Base-by-base conservation (phyloP, 2,797 vertebrate species). In the Menidia menidia region DNA sequence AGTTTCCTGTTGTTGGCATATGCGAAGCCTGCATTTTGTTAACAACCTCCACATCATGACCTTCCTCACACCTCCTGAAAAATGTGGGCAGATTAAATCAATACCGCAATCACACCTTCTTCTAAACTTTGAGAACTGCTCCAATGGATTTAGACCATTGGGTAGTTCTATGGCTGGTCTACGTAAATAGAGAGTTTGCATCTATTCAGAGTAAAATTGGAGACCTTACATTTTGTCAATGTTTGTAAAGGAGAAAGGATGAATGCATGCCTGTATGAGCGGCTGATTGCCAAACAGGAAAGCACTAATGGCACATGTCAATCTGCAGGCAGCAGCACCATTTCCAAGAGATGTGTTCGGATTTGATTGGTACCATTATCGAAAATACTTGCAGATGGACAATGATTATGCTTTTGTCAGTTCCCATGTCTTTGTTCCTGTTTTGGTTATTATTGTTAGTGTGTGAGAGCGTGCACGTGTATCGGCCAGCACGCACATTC, bases 321-420 rank as follows among this genome's bases (percentile, higher is more conserved):
- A 12, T 83, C 80, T 72, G 60, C 25, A 58, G 71, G 58, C 13
- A 30, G 6, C 45, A n/a, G 54, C 54, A 18, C 16, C 4, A 6
- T 68, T 62, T 70, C 60, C 15, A 42, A 68, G 59, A 60, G 19
- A 32, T 6, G 51, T 61, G 56, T 35, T 32, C 9, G n/a, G 71
- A 54, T 63, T 74, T 82, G 80, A 87, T 83, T 82, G 63, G 75
- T 53, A 19, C 52, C 67, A 63, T 47, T 69, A 67, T 61, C 70
- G 68, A 60, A 71, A 78, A 75, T 70, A 33, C 54, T 10, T 74
- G 70, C 64, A 73, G 71, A 67, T 67, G 69, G 67, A 76, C 73
- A 33, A 12, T 50, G 57, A 77, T 71, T 51, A 41, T 42, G 56
- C 59, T 62, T 68, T 53, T 8, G 18, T n/a, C 6, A 1, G 53